Conservation (phyloP, 2,797 vertebrate genomes). For the Coracias cyanogaster region DNA sequence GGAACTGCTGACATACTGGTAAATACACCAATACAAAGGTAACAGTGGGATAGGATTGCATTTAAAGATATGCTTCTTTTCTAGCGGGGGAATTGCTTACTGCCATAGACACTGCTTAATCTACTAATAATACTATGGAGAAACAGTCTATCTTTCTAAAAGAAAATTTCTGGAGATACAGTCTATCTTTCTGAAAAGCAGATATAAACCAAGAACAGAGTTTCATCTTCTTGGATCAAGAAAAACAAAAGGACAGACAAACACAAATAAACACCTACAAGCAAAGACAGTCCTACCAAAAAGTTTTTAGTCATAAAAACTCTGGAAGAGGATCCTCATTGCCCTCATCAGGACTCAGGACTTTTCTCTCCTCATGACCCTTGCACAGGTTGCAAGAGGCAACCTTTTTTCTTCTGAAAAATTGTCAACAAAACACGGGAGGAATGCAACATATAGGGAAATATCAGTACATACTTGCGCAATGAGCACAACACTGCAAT, state of each 20-base stretch:
- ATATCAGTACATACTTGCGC: background rate
- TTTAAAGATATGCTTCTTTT: background rate
- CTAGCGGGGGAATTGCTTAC: background rate
- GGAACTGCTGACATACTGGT: background rate
- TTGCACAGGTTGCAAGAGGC: background rate
- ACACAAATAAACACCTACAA: background rate
- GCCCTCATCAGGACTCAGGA: too few species aligned
- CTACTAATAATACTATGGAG: background rate
- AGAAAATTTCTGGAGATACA: background rate
- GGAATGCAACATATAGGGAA: background rate
- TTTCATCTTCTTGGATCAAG: background rate
- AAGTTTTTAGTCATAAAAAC: background rate
- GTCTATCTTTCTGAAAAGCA: background rate
- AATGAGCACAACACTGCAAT: background rate
- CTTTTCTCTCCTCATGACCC: too few species aligned
- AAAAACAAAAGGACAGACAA: background rate
- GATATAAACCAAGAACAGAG: background rate
- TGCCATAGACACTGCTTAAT: background rate
- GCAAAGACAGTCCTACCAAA: background rate
- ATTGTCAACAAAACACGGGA: background rate
- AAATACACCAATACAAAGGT: background rate
- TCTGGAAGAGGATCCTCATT: background rate
- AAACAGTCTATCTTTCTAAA: too few species aligned
- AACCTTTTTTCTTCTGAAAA: background rate
- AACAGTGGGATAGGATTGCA: background rate